Base-by-base conservation (phyloP, 2,113 vertebrate species). In the Oxyruncus cristatus region DNA sequence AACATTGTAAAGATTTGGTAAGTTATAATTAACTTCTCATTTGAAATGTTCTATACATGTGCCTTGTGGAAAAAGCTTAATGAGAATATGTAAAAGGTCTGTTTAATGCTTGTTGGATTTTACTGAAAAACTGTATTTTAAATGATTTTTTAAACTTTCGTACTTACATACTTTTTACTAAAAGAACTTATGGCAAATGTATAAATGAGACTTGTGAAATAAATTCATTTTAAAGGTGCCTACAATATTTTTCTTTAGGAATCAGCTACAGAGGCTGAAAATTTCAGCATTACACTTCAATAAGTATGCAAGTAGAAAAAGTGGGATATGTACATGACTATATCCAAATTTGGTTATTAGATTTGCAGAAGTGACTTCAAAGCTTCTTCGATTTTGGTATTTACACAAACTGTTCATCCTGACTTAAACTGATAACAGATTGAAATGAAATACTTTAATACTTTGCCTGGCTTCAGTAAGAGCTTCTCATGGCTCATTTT, bases 131-230 rank as follows among this genome's bases (percentile, higher is more conserved):
- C 88, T 94, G 5, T 92, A 67, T 97, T 97, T 47, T 80, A 95
- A 95, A 70, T 8, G 14, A 30, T 32, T 71, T 94, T 85, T 93
- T 95, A 27, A 46, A 17, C 61, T 95, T 90, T 97, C 82, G 85
- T 94, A 95, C 95, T 88, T 96, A 92, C 97, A 52, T 93, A 89
- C 92, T 93, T 92, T 92, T 92, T 92, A 88, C 73, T 97, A 72
- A 73, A 95, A 92, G 55, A 68, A 59, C 62, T 95, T 96, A 77
- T 30, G 73, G 58, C 81, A 97, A 97, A 95, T 97, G 96, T 98
- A 80, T 98, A 92, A 93, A 90, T 93, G 76, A 94, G 32, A 74
- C 85, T 80, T 95, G 70, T 91, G 85, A 97, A 98, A 98, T 97
- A 97, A 98, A 98, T 47, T 6, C 2, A n/a, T 85, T 97, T 97